Percentiles rank a stretch among this genome's conserved stretches.
phyloP scores from a whole-genome alignment of 1,140 invertebrate species.

The Aplysia californica region DNA sequence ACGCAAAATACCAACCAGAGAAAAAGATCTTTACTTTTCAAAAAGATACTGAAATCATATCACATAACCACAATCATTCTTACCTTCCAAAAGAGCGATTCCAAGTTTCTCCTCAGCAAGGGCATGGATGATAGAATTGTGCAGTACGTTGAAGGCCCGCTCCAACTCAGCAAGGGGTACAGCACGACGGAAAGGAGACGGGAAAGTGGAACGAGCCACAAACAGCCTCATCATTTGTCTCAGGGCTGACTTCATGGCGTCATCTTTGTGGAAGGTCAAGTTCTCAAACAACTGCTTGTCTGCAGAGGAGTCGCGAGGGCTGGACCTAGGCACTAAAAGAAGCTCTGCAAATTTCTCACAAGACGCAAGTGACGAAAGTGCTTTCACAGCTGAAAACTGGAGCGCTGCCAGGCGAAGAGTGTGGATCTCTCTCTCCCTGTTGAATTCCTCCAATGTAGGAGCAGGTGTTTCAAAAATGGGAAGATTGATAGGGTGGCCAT shows the following conservation, averaged over 20 bases:
- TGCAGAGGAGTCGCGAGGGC: constrained; percentile 45
- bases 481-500: background rate
- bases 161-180: constrained; percentile 67
- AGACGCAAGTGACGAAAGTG: constrained; percentile 69
- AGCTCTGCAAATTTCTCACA: constrained; percentile 72
- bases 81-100: constrained; percentile 50
- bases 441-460: constrained; percentile 3
- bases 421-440: constrained; percentile 39
- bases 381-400: constrained; percentile 74
- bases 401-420: constrained; percentile 60
- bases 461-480: background rate
- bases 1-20: too few species aligned
- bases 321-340: constrained; percentile 70
- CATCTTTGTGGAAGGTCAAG: constrained; percentile 67
- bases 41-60: too few species aligned
- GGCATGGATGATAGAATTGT: constrained; percentile 68
- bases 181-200: constrained; percentile 69
- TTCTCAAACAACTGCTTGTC: constrained; percentile 52
- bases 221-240: constrained; percentile 63
- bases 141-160: constrained; percentile 71
- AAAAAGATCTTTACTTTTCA: too few species aligned
- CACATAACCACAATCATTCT: too few species aligned
- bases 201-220: constrained; percentile 60
- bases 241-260: constrained; percentile 58
- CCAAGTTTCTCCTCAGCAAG: constrained; percentile 54